Percentiles rank a stretch among this genome's conserved stretches.
These are phyloP conservation scores for Caranx ignobilis DNA, from an alignment of 2,113 vertebrate species.

Conservation along the genomic window DNA sequence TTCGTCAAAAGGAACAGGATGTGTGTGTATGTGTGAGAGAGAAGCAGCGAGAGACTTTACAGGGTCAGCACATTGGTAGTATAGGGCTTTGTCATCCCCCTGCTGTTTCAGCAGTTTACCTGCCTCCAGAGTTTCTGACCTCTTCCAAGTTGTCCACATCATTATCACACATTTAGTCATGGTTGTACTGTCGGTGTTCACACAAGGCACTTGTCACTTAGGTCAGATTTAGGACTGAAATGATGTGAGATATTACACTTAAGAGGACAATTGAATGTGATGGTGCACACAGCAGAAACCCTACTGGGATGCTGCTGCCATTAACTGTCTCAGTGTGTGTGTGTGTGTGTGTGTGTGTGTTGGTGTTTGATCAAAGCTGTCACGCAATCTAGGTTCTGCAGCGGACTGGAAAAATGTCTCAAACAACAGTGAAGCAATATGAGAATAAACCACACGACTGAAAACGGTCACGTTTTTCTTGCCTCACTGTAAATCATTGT, in stretches of 20 bases:
- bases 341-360: background rate
- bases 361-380: background rate
- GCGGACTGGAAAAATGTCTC: background rate
- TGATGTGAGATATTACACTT: background rate
- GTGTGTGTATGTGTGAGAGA: conserved; percentile 32
- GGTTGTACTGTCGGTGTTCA: background rate
- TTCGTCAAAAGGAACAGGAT: conserved; percentile 62
- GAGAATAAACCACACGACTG: background rate
- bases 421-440: background rate
- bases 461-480: background rate
- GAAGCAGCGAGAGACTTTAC: conserved; percentile 14
- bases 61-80: background rate
- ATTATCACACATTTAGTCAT: background rate
- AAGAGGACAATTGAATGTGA: background rate
- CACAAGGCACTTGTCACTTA: background rate
- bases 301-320: background rate
- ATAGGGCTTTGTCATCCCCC: conserved; percentile 1
- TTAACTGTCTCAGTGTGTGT: background rate
- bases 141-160: background rate
- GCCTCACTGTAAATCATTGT: background rate
- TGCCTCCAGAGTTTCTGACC: background rate
- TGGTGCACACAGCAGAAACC: background rate
- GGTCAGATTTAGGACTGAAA: background rate
- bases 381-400: background rate
- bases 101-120: background rate